Conservation (phyloP, 2,888 invertebrate genomes). For the Lepidochrysops patricia region DNA sequence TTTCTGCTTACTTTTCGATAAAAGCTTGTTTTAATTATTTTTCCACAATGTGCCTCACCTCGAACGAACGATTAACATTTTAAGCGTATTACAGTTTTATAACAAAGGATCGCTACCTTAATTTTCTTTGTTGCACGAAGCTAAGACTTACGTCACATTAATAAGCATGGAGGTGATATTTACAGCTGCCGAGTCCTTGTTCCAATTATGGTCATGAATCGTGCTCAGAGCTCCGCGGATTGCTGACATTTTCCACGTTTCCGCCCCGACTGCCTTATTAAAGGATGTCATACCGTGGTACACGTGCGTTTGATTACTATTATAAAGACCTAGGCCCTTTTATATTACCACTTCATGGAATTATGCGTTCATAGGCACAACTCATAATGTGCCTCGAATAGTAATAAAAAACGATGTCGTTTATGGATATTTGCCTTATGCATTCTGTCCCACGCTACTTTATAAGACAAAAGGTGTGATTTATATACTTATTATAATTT, state of each 20-base stretch:
- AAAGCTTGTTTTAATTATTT: no score
- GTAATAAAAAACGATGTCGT: neutral
- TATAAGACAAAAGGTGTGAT: neutral
- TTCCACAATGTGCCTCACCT: no score
- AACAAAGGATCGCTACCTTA: slow-evolving; percentile 37
- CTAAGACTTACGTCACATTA: slow-evolving; percentile 65
- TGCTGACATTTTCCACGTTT: slow-evolving; percentile 71
- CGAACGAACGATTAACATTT: no score
- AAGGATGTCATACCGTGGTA: slow-evolving; percentile 56
- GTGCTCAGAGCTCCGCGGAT: slow-evolving; percentile 61
- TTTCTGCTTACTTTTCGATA: no score
- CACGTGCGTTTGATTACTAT: slow-evolving; percentile 46
- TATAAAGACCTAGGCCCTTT: slow-evolving; percentile 29
- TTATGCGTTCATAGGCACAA: slow-evolving; percentile 15
- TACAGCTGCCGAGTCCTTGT: slow-evolving; percentile 70
- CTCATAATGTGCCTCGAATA: neutral
- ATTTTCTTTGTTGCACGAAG: slow-evolving; percentile 62
- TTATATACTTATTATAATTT: neutral
- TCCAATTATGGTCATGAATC: slow-evolving; percentile 70
- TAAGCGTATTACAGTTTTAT: slow-evolving; percentile 26
- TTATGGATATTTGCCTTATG: neutral
- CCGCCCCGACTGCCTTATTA: slow-evolving; percentile 65
- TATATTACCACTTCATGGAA: slow-evolving; percentile 24
- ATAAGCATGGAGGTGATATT: slow-evolving; percentile 64
- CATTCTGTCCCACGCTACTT: neutral